A percentile compares a stretch with the other conserved stretches of the same genome.
Conservation (phyloP, 64 coral and sea anemone species). For the Porites australiensis region DNA sequence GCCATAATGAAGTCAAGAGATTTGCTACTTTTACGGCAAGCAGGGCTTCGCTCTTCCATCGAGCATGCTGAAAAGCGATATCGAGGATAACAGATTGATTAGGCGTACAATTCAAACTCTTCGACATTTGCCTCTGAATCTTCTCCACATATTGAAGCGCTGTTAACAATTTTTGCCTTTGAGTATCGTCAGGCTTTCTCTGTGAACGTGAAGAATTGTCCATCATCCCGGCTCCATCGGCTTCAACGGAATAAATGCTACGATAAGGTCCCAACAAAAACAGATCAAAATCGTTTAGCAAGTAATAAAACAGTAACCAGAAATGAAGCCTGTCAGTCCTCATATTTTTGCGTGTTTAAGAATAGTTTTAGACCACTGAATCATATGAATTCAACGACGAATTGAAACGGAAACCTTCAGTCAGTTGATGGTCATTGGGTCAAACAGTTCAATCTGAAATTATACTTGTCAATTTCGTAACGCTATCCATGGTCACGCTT, state of each 20-base stretch:
- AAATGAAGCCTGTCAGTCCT: not conserved
- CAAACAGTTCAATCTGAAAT: not conserved
- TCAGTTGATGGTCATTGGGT: not conserved
- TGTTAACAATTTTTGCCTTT: not conserved
- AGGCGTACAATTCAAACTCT: not conserved
- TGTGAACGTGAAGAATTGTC: not conserved
- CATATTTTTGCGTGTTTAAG: not conserved
- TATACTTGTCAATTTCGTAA: constrained; percentile 3
- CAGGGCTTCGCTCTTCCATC: constrained; percentile 63
- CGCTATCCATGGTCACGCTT: constrained; percentile 23
- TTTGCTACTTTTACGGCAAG: constrained; percentile 61
- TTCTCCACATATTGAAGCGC: constrained; percentile 53
- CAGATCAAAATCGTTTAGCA: not conserved
- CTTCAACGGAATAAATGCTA: not conserved
- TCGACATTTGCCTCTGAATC: constrained; percentile 48
- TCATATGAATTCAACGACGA: not conserved
- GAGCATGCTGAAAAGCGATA: constrained; percentile 44
- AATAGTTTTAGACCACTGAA: not conserved
- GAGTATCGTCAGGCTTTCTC: not conserved
- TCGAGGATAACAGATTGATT: constrained; percentile 43
- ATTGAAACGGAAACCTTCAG: constrained; percentile 23
- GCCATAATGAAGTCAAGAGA: constrained; percentile 63
- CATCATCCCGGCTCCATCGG: not conserved
- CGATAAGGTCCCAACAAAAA: not conserved
- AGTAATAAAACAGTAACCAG: not conserved